Evolutionary conservation across 2,113 vertebrate genomes (phyloP), one percentile per base, ranked within the genome.

Genomic region (Hippocampus comes): DNA sequence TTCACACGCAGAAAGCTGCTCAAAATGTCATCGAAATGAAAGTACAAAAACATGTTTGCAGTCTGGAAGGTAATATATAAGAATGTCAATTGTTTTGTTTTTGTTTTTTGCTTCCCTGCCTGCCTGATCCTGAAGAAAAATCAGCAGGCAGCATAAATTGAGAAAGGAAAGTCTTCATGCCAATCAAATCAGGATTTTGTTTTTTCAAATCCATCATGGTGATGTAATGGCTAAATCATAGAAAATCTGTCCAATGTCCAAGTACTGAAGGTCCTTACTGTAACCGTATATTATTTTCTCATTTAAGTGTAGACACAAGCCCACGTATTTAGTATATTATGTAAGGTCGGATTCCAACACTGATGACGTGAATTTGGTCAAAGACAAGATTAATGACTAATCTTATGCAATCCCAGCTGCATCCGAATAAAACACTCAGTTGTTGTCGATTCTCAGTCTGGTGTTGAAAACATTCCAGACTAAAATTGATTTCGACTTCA

Each of bases 401-500:
- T 68, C 72, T 56, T 55, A n/a, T 38, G n/a, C 23, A 6, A 21
- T 55, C 57, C 46, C 21, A 42, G 27, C 34, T 25, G 67, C 38
- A 55, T 76, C 67, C 27, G 55, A 72, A 55, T 34, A 20, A 51
- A 12, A 15, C 48, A 55, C 57, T 56, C 51, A 81, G 76, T 67
- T 25, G 71, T 49, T 68, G 70, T 70, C 17, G 5, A 5, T 80
- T 30, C 55, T n/a, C 60, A 25, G 53, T 76, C 68, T 51, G 51
- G 43, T 6, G 63, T 63, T 64, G 53, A 64, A 74, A 51, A 18
- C 30, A 70, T 67, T 74, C 51, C 72, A 34, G 66, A 68, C 56
- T 73, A 6, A 72, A 70, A 85, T 74, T 57, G 76, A 84, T 82
- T 82, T 57, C 76, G 60, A 81, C 30, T 27, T 82, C 72, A 72